Conservation (phyloP, 2,797 vertebrate genomes). For the Heteromormyrus szaboi region DNA sequence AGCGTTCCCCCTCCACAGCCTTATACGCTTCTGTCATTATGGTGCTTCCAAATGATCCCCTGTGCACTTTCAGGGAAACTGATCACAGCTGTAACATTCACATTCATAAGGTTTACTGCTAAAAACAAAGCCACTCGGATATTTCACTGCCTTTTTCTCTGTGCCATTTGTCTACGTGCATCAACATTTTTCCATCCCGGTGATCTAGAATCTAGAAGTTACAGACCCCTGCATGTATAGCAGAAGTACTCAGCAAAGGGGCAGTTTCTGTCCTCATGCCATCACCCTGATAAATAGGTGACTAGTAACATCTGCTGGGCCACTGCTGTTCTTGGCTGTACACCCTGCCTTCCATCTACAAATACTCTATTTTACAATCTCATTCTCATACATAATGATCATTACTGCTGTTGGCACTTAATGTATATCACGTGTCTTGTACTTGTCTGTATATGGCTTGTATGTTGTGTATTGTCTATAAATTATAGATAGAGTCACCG, state of each 20-base stretch:
- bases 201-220: not conserved
- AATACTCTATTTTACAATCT: not conserved
- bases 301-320: not conserved
- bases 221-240: not conserved
- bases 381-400: not conserved
- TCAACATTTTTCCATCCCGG: not conserved
- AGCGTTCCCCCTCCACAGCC: not conserved
- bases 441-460: not conserved
- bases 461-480: not conserved
- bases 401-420: not conserved
- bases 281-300: not conserved
- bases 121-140: not conserved
- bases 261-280: not conserved
- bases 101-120: not conserved
- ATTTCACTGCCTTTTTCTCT: not conserved
- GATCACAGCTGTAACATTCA: not conserved
- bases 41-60: not conserved
- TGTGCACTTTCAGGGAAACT: not conserved
- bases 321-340: not conserved
- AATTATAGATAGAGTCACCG: not conserved
- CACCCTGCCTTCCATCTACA: not conserved
- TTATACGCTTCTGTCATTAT: not conserved
- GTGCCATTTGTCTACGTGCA: too few relatives aligned
- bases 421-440: not conserved
- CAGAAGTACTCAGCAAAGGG: not conserved